Evolutionary conservation across 1,140 invertebrate genomes (phyloP).

Genomic region (Littorina saxatilis): DNA sequence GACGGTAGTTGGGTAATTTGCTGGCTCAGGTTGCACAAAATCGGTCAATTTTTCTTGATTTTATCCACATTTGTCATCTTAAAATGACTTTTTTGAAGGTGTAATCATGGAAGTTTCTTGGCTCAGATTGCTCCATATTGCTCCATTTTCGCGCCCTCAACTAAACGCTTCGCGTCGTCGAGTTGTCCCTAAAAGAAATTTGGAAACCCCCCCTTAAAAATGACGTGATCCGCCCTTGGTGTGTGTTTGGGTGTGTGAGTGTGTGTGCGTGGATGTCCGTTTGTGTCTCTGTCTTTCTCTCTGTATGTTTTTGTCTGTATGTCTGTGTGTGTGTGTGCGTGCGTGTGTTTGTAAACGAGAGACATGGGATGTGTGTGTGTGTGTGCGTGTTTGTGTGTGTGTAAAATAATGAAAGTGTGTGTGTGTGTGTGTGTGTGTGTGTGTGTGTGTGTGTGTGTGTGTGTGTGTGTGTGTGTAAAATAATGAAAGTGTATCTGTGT

Average conservation of each 20-base stretch:
- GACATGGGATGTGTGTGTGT: background rate
- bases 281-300: background rate
- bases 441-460: conserved; percentile 13
- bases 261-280: conserved; percentile 19
- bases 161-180: no score
- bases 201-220: no score
- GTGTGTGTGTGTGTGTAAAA: background rate
- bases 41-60: no score
- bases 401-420: background rate
- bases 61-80: no score
- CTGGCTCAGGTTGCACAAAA: no score
- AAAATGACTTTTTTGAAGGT: no score
- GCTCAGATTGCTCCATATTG: no score
- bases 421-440: conserved; percentile 14
- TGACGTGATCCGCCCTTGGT: no score
- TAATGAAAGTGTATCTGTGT: background rate
- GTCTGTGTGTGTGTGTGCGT: conserved; percentile 10
- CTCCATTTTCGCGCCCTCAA: no score
- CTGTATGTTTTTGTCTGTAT: conserved; percentile 4
- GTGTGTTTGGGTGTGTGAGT: conserved; percentile 11
- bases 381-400: conserved; percentile 2
- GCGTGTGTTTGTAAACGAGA: background rate
- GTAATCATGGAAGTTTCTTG: no score
- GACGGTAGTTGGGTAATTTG: no score
- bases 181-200: no score